Conservation (phyloP, 1,140 invertebrate genomes). For the Eriocheir sinensis region DNA sequence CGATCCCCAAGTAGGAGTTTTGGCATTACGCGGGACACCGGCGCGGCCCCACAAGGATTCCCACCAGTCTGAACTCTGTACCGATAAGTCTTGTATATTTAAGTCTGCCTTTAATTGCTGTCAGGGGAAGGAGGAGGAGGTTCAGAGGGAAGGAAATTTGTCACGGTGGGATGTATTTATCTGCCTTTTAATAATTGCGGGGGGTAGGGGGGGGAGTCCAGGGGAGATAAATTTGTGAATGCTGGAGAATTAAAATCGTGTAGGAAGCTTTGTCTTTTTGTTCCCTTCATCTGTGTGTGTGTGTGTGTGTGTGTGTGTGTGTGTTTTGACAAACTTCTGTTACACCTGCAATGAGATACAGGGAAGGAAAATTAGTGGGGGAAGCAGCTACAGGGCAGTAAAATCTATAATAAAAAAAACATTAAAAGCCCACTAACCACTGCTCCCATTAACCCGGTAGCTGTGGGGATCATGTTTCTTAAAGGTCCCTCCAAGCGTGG, state of each 20-base stretch:
- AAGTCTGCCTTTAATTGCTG: slow-evolving; percentile 15
- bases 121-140: slow-evolving; percentile 4
- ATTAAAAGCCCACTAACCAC: too few species aligned
- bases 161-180: neutral
- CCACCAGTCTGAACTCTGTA: neutral
- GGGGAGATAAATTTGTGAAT: neutral
- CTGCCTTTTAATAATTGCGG: neutral
- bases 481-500: too few species aligned
- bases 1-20: neutral
- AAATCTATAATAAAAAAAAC: too few species aligned
- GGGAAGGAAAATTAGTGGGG: too few species aligned
- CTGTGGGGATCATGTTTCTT: too few species aligned
- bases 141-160: too few species aligned
- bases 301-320: too few species aligned
- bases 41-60: neutral
- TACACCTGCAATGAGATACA: too few species aligned
- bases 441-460: too few species aligned
- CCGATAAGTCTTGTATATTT: slow-evolving; percentile 16
- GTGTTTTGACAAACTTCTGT: too few species aligned
- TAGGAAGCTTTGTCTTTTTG: neutral
- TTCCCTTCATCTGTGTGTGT: too few species aligned
- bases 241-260: neutral
- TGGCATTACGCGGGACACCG: neutral
- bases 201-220: neutral
- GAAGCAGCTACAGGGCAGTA: too few species aligned